These are phyloP conservation scores for Hypercompe scribonia DNA, from an alignment of 2,888 invertebrate species.

Conservation along the genomic window DNA sequence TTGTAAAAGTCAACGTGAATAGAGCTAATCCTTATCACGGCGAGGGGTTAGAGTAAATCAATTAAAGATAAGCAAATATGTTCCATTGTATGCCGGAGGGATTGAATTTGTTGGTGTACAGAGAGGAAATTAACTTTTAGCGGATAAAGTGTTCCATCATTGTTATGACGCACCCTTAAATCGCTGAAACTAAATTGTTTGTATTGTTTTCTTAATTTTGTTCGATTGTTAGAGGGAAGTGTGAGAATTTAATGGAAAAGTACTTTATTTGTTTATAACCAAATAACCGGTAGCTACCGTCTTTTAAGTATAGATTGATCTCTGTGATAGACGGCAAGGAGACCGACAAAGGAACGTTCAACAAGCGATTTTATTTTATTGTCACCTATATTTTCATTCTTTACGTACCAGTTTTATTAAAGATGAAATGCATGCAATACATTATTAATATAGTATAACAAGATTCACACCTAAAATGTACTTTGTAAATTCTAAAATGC, in stretches of 20 bases:
- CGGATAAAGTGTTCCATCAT: slow-evolving; percentile 80
- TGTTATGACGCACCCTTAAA: slow-evolving; percentile 67
- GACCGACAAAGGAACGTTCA: too few species aligned
- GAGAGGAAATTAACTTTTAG: slow-evolving; percentile 83
- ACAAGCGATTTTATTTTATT: too few species aligned
- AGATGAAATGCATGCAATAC: too few species aligned
- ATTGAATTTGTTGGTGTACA: slow-evolving; percentile 81
- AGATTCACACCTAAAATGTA: too few species aligned
- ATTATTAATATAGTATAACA: too few species aligned
- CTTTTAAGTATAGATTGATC: too few species aligned
- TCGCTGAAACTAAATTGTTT: slow-evolving; percentile 64
- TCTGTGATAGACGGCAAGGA: too few species aligned
- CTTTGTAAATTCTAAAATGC: too few species aligned
- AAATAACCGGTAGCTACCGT: too few species aligned
- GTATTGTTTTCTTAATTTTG: slow-evolving; percentile 56
- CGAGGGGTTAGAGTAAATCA: slow-evolving; percentile 84
- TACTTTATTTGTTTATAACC: neutral
- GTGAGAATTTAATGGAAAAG: neutral
- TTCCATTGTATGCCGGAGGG: slow-evolving; percentile 72
- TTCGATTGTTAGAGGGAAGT: slow-evolving; percentile 31
- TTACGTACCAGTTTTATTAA: too few species aligned
- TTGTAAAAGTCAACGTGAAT: slow-evolving; percentile 86
- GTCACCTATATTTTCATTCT: too few species aligned
- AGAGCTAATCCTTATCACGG: slow-evolving; percentile 84
- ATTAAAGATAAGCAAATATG: slow-evolving; percentile 87